Evolutionary conservation across 2,113 vertebrate species (phyloP).

Genomic region (Rhabdomys dilectus): DNA sequence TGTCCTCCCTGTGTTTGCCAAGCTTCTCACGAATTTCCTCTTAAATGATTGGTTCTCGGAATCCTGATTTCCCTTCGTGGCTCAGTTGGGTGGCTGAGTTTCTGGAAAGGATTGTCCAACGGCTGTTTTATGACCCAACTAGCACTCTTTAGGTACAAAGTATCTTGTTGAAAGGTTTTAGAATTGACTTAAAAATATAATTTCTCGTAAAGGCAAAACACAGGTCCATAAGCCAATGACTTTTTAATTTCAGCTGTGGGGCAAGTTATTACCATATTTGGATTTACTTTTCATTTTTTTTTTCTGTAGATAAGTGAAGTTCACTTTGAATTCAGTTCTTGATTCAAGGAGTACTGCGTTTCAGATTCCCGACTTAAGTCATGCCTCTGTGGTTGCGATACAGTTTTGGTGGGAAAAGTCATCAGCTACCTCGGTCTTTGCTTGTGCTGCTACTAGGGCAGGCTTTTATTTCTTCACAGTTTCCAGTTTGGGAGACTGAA

Average conservation of each 20-base stretch:
- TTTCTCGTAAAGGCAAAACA: slow-evolving; percentile 14
- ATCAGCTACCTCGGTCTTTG: background rate
- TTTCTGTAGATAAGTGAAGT: slow-evolving; percentile 16
- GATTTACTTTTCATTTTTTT: slow-evolving; percentile 28
- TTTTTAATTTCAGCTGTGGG: slow-evolving; percentile 62
- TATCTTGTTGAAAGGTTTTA: slow-evolving; percentile 13
- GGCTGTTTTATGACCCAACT: slow-evolving; percentile 4
- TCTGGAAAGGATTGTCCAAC: background rate
- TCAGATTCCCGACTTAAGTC: slow-evolving; percentile 50
- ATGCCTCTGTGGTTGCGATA: slow-evolving; percentile 27
- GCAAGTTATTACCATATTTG: slow-evolving; percentile 47
- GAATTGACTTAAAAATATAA: slow-evolving; percentile 9
- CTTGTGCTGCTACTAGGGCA: background rate
- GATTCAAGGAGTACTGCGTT: slow-evolving; percentile 45
- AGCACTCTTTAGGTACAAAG: background rate
- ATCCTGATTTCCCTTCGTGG: background rate
- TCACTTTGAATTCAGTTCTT: slow-evolving; percentile 46
- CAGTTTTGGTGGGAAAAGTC: slow-evolving; percentile 14
- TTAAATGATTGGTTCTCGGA: background rate
- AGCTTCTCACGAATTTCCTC: background rate
- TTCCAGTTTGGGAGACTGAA: background rate
- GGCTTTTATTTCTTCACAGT: background rate
- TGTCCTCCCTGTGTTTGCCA: background rate
- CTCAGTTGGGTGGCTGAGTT: slow-evolving; percentile 17
- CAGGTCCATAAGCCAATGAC: slow-evolving; percentile 3